Evolutionary conservation across 2,113 vertebrate genomes (phyloP).

Genomic region (Cisticola juncidis): DNA sequence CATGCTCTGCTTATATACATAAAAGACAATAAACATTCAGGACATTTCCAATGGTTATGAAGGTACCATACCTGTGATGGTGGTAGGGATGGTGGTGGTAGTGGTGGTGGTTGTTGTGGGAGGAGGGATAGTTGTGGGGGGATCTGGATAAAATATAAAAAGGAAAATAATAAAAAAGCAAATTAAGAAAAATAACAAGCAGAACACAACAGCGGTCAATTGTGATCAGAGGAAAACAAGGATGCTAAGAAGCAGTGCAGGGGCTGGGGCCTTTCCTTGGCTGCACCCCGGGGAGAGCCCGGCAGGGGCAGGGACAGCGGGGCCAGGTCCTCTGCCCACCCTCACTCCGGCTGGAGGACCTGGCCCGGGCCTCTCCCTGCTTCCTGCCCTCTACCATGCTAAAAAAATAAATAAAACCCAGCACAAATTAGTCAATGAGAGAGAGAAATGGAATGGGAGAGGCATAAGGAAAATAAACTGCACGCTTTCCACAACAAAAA

Average conservation of each 20-base stretch:
- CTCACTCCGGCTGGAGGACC: neutral
- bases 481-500: constrained; percentile 28
- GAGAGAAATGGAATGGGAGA: constrained; percentile 42
- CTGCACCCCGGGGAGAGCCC: neutral
- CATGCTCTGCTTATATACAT: constrained; percentile 44
- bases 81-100: constrained; percentile 81
- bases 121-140: constrained; percentile 86
- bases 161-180: constrained; percentile 77
- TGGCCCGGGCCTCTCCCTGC: neutral
- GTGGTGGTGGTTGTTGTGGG: constrained; percentile 85
- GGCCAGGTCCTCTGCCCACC: neutral
- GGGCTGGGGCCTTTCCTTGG: neutral
- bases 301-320: neutral
- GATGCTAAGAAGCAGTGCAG: constrained; percentile 57
- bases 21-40: constrained; percentile 75
- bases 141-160: constrained; percentile 87
- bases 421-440: constrained; percentile 64
- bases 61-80: constrained; percentile 84
- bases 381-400: neutral
- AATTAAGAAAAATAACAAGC: constrained; percentile 74
- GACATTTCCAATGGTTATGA: constrained; percentile 78
- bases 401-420: constrained; percentile 46
- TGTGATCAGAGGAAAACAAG: constrained; percentile 68
- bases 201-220: constrained; percentile 79
- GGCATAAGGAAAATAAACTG: constrained; percentile 40